Evolutionary conservation across 1,140 invertebrate species (phyloP).

Genomic region (Macrostomum lignano): DNA sequence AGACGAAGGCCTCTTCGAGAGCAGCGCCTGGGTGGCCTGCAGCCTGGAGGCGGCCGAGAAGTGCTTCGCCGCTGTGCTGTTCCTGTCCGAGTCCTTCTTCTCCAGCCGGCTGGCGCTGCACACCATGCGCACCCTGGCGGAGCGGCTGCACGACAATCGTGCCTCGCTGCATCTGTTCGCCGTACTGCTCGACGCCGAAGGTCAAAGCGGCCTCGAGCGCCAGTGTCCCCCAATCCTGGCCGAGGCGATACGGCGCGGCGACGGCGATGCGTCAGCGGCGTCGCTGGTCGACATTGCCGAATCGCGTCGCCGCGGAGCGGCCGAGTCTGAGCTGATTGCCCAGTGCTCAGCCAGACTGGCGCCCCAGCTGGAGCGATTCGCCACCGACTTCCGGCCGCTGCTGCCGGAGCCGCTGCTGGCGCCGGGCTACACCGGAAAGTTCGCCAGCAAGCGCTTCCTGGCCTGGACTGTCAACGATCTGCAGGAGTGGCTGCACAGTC

Average conservation of each 20-base stretch:
- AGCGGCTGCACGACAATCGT: slow-evolving; percentile 12
- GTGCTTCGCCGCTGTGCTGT: slow-evolving; percentile 16
- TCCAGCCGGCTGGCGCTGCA: slow-evolving; percentile 20
- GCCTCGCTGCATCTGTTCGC: slow-evolving; percentile 15
- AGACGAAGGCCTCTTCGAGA: slow-evolving; percentile 20
- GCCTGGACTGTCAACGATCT: slow-evolving; percentile 18
- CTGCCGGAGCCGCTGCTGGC: too few relatives aligned
- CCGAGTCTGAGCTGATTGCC: neutral
- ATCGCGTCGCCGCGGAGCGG: neutral
- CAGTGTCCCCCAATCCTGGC: too few relatives aligned
- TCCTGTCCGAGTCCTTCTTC: slow-evolving; percentile 21
- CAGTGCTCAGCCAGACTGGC: neutral
- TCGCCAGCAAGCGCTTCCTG: too few relatives aligned
- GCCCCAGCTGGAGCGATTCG: neutral
- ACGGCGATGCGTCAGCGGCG: slow-evolving; percentile 12
- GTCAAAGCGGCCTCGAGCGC: too few relatives aligned
- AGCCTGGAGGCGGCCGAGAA: slow-evolving; percentile 22
- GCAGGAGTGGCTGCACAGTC: slow-evolving; percentile 23
- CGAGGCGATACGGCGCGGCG: too few relatives aligned
- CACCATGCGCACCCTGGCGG: slow-evolving; percentile 17
- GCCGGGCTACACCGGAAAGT: slow-evolving; percentile 11
- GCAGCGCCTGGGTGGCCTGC: slow-evolving; percentile 19
- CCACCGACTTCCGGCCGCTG: neutral
- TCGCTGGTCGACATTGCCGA: slow-evolving; percentile 11
- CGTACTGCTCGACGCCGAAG: slow-evolving; percentile 12